Conservation (phyloP, 1,140 invertebrate species). For the Halyomorpha halys region DNA sequence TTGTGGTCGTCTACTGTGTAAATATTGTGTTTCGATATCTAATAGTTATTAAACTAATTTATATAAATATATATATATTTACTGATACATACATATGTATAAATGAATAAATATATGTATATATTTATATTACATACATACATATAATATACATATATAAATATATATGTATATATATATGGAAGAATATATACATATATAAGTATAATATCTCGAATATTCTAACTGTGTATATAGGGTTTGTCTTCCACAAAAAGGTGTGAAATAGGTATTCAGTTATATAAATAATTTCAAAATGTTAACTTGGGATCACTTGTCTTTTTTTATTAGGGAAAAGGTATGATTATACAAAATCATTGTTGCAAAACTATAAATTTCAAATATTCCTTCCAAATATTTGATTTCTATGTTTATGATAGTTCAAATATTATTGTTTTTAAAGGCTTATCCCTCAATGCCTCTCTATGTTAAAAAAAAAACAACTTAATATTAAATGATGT, state of each 20-base stretch:
- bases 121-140: no score
- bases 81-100: background rate
- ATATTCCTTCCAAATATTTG: background rate
- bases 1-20: slow-evolving; percentile 21
- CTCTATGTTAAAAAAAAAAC: slow-evolving; percentile 9
- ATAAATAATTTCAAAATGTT: background rate
- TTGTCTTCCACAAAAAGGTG: slow-evolving; percentile 26
- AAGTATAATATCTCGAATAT: slow-evolving; percentile 1
- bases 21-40: slow-evolving; percentile 14
- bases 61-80: slow-evolving; percentile 15
- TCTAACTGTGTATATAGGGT: slow-evolving; percentile 24
- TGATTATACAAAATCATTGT: slow-evolving; percentile 2
- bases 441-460: background rate
- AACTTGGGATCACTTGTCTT: slow-evolving; percentile 13
- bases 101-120: no score
- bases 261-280: slow-evolving; percentile 18
- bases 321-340: slow-evolving; percentile 1
- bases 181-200: background rate
- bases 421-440: slow-evolving; percentile 3
- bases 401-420: background rate
- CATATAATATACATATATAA: background rate
- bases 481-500: slow-evolving; percentile 8
- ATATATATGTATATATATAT: background rate
- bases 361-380: slow-evolving; percentile 4
- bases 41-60: background rate